Evolutionary conservation across 2,113 vertebrate genomes (phyloP).

Genomic region (Capreolus pygargus): DNA sequence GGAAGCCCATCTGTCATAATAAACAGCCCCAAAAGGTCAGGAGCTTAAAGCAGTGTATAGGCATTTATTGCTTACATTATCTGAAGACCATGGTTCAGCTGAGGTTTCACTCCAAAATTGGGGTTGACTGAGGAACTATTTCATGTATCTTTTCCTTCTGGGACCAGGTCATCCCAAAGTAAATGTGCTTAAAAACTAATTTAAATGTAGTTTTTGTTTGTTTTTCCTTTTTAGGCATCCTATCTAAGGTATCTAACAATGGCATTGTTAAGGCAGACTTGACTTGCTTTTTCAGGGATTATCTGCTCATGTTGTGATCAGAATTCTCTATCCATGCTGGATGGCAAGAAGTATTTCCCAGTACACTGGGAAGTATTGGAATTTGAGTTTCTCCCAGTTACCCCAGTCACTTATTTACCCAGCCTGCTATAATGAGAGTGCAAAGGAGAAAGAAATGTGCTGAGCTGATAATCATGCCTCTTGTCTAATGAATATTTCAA

Average conservation of each 20-base stretch:
- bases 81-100: not conserved
- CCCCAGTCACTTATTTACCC: not conserved
- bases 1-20: not conserved
- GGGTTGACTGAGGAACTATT: not conserved
- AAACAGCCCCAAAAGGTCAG: not conserved
- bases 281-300: not conserved
- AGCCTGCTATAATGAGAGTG: not conserved
- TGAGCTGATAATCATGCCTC: not conserved
- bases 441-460: not conserved
- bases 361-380: not conserved
- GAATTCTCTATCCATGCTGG: not conserved
- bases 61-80: not conserved
- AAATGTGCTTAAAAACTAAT: not conserved
- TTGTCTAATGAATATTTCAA: not conserved
- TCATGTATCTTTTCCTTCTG: not conserved
- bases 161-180: not conserved
- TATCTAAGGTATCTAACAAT: not conserved
- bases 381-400: not conserved
- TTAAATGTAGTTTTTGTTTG: not conserved
- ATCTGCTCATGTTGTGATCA: not conserved
- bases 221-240: not conserved
- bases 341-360: not conserved
- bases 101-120: not conserved
- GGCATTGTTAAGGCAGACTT: not conserved
- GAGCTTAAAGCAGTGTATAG: not conserved